Evolutionary conservation across 2,797 vertebrate species (phyloP).

Genomic region (Sebastes jordani): DNA sequence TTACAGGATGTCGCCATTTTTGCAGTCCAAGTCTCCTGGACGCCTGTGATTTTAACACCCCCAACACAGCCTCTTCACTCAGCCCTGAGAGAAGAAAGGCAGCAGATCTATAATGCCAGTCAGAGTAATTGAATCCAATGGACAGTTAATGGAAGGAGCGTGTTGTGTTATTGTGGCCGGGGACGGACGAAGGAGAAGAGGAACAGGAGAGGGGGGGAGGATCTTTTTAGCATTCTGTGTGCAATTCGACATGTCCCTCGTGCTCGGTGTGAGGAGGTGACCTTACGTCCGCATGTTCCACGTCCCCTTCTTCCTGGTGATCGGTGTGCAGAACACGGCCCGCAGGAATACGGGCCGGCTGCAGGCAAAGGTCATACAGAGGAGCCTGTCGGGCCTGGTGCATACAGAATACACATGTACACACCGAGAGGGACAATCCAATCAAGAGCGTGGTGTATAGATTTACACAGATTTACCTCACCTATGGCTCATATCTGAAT

Average conservation of each 20-base stretch:
- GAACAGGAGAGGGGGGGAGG: neutral
- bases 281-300: conserved; percentile 71
- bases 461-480: conserved; percentile 36
- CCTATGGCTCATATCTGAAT: conserved; percentile 13
- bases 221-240: conserved; percentile 70
- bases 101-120: conserved; percentile 68
- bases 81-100: conserved; percentile 54
- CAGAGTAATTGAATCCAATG: conserved; percentile 71
- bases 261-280: conserved; percentile 71
- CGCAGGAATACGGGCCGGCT: conserved; percentile 64
- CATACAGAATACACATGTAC: conserved; percentile 58
- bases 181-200: conserved; percentile 40
- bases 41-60: conserved; percentile 24
- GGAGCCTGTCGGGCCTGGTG: conserved; percentile 22
- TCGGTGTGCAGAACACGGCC: conserved; percentile 69
- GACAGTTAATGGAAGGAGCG: conserved; percentile 65
- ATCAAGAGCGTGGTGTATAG: conserved; percentile 43
- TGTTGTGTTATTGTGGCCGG: conserved; percentile 59
- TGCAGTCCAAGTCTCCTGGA: neutral
- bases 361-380: conserved; percentile 74
- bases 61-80: conserved; percentile 37
- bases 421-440: conserved; percentile 42
- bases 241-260: conserved; percentile 63
- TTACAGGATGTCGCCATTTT: conserved; percentile 29
- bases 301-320: conserved; percentile 54